Percentiles rank a stretch among this genome's conserved stretches.
These are phyloP conservation scores for Drepanosiphum platanoidis DNA, from an alignment of 2,888 invertebrate genomes.

Conservation along the genomic window DNA sequence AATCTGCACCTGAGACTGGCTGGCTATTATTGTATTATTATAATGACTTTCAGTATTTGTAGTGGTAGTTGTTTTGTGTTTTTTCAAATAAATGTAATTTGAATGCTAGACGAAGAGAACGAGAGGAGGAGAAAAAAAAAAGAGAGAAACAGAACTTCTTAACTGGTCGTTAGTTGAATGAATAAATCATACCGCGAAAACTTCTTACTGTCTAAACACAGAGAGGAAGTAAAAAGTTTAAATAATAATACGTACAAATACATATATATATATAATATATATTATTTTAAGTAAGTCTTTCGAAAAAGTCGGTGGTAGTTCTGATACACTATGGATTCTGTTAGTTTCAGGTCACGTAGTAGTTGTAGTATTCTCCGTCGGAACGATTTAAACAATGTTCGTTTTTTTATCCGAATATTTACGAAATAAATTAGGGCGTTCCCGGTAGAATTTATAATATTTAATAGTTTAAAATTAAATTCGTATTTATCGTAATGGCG, in stretches of 20 bases:
- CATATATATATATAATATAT: no score
- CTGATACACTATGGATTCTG: no score
- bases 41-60: slow-evolving; percentile 18
- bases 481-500: no score
- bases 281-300: neutral
- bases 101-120: neutral
- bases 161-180: slow-evolving; percentile 5
- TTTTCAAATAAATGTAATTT: neutral
- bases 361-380: no score
- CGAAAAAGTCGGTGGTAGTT: neutral
- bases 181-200: slow-evolving; percentile 52
- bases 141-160: no score
- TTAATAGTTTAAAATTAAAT: no score
- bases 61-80: neutral
- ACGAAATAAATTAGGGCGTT: no score
- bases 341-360: neutral
- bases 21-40: slow-evolving; percentile 29
- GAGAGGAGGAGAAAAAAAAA: slow-evolving; percentile 19
- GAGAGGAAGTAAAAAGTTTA: neutral
- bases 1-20: slow-evolving; percentile 29
- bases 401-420: no score
- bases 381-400: no score
- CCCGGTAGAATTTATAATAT: no score
- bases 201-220: neutral
- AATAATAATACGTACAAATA: no score